These are phyloP conservation scores for Eubasilissa regina DNA, from an alignment of 1,140 invertebrate genomes.

Conservation along the genomic window DNA sequence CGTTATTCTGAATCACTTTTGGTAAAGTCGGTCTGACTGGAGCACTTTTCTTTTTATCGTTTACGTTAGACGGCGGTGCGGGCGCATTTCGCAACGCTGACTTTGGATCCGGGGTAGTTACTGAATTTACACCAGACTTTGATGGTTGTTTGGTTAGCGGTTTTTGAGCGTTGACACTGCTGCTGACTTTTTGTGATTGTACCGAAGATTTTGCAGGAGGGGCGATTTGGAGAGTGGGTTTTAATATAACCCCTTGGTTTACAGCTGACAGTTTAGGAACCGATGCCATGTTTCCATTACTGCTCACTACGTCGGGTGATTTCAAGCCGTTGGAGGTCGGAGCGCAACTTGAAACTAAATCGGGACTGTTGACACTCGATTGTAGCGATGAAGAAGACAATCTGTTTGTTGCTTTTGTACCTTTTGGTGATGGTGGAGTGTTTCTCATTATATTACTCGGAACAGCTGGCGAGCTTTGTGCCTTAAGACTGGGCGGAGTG, in stretches of 20 bases:
- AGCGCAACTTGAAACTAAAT: slow-evolving; percentile 79
- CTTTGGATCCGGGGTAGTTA: slow-evolving; percentile 42
- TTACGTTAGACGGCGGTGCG: slow-evolving; percentile 35
- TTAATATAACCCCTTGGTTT: slow-evolving; percentile 56
- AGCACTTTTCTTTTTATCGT: slow-evolving; percentile 53
- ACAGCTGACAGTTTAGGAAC: slow-evolving; percentile 42
- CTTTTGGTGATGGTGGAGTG: slow-evolving; percentile 65
- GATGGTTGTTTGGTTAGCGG: slow-evolving; percentile 42
- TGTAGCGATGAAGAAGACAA: slow-evolving; percentile 30
- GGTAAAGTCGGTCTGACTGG: slow-evolving; percentile 53
- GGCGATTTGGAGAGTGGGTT: slow-evolving; percentile 49
- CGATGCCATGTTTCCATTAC: slow-evolving; percentile 60
- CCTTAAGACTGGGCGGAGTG: slow-evolving; percentile 70
- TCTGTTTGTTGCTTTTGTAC: slow-evolving; percentile 19
- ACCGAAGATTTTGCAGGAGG: slow-evolving; percentile 35
- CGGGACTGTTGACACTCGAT: slow-evolving; percentile 77
- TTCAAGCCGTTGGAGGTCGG: slow-evolving; percentile 70
- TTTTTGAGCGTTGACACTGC: slow-evolving; percentile 11
- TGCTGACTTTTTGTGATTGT: slow-evolving; percentile 23
- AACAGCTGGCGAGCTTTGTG: slow-evolving; percentile 56
- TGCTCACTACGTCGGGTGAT: slow-evolving; percentile 76
- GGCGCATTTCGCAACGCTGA: slow-evolving; percentile 52
- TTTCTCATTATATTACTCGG: slow-evolving; percentile 57
- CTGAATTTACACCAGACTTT: slow-evolving; percentile 14
- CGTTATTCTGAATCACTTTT: slow-evolving; percentile 50